A percentile compares a stretch with the other conserved stretches of the same genome.
phyloP scores from a whole-genome alignment of 1,140 invertebrate species.

The Drosophila pallidifrons region DNA sequence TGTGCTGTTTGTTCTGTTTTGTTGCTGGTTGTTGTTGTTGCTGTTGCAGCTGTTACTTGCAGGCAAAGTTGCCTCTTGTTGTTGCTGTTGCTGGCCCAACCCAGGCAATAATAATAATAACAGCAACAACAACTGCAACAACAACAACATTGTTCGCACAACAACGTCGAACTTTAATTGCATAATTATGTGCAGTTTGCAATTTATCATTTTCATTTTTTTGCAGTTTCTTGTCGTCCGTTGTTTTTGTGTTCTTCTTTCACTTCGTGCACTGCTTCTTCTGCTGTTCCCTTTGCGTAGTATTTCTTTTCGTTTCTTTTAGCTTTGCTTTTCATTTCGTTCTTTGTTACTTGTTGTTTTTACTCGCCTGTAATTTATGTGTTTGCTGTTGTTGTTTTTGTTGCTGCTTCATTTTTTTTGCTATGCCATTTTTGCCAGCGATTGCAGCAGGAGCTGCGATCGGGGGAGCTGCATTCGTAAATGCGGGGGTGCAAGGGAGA shows the following conservation, averaged over 20 bases:
- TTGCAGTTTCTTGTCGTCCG: constrained; percentile 62
- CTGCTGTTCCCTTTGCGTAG: constrained; percentile 37
- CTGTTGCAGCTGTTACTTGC: constrained; percentile 39
- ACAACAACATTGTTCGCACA: constrained; percentile 37
- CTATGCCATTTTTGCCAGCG: constrained; percentile 28
- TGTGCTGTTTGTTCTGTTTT: constrained; percentile 26
- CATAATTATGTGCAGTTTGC: constrained; percentile 85
- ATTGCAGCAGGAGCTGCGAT: neutral
- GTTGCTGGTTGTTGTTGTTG: constrained; percentile 16
- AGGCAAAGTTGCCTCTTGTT: constrained; percentile 20
- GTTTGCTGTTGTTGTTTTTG: constrained; percentile 29
- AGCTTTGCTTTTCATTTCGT: constrained; percentile 13
- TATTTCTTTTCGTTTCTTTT: constrained; percentile 29
- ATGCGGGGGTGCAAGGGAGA: neutral
- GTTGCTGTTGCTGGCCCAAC: constrained; percentile 50
- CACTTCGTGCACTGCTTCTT: neutral
- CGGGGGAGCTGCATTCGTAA: too few species aligned
- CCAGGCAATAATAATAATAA: constrained; percentile 74
- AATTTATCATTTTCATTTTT: constrained; percentile 85
- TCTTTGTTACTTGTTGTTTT: constrained; percentile 38
- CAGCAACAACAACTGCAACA: constrained; percentile 50
- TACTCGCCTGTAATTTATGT: constrained; percentile 73
- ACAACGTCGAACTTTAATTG: constrained; percentile 84
- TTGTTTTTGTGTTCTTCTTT: constrained; percentile 40
- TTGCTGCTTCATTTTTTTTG: constrained; percentile 22